A percentile compares a stretch with the other conserved stretches of the same genome.
These are phyloP conservation scores for Autographa gamma DNA, from an alignment of 2,888 invertebrate species.

Conservation along the genomic window DNA sequence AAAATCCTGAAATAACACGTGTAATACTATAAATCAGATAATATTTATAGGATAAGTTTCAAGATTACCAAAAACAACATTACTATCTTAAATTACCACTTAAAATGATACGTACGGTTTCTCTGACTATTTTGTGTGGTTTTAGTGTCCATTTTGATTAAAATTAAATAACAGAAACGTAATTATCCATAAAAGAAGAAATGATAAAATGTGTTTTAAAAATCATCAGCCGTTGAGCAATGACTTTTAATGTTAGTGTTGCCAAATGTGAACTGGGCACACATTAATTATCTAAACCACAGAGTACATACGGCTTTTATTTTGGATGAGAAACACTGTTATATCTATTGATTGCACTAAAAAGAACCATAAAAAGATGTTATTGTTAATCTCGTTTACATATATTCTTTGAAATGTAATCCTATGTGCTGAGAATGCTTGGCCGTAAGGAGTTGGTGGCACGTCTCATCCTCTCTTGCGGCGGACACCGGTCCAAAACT, in stretches of 20 bases:
- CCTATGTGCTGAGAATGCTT: too few species aligned
- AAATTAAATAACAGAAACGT: slow-evolving; percentile 9
- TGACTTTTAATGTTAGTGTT: slow-evolving; percentile 19
- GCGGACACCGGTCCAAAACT: too few species aligned
- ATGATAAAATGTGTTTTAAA: slow-evolving; percentile 26
- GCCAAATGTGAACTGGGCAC: not conserved
- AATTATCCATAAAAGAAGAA: slow-evolving; percentile 25
- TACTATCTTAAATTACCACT: not conserved
- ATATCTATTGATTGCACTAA: too few species aligned
- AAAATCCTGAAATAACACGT: slow-evolving; percentile 71
- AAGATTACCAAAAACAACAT: not conserved
- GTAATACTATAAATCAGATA: not conserved
- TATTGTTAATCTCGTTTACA: too few species aligned
- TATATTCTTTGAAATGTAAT: too few species aligned
- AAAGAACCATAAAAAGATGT: too few species aligned
- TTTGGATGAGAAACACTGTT: too few species aligned
- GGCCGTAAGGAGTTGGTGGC: too few species aligned
- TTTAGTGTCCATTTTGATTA: slow-evolving; percentile 67
- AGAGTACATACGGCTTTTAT: too few species aligned
- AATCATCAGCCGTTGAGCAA: slow-evolving; percentile 44
- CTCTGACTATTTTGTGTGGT: slow-evolving; percentile 64
- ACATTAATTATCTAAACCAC: too few species aligned
- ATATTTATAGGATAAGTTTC: not conserved
- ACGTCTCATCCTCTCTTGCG: too few species aligned
- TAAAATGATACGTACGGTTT: slow-evolving; percentile 68